Evolutionary conservation across 2,797 vertebrate genomes (phyloP).

Genomic region (Rallus crepitans): DNA sequence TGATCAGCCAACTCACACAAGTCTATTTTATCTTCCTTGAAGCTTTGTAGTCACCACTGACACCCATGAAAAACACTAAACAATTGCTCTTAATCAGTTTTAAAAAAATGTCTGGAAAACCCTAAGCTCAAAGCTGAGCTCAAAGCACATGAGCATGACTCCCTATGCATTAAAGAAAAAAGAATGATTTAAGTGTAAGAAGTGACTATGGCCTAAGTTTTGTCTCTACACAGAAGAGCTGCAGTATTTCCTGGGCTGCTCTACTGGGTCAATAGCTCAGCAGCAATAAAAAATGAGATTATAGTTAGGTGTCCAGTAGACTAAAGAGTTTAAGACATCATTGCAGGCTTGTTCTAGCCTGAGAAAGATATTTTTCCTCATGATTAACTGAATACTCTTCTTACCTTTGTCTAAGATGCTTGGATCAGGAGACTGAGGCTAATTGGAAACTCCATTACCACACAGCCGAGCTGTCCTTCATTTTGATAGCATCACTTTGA

Average conservation of each 20-base stretch:
- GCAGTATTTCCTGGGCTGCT: neutral
- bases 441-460: neutral
- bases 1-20: neutral
- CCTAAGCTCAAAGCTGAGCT: neutral
- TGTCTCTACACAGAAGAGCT: neutral
- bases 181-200: neutral
- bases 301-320: neutral
- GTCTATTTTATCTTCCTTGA: neutral
- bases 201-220: neutral
- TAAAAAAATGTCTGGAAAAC: neutral
- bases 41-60: neutral
- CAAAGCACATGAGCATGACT: neutral
- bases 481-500: neutral
- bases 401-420: neutral
- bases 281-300: neutral
- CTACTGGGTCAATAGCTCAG: neutral
- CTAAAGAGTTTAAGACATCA: neutral
- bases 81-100: neutral
- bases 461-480: neutral
- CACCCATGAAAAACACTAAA: neutral
- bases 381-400: neutral
- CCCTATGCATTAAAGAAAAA: too few species aligned
- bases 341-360: neutral
- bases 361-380: neutral
- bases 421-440: neutral